Conservation (phyloP, 2,888 invertebrate species). For the Drosophila tripunctata region DNA sequence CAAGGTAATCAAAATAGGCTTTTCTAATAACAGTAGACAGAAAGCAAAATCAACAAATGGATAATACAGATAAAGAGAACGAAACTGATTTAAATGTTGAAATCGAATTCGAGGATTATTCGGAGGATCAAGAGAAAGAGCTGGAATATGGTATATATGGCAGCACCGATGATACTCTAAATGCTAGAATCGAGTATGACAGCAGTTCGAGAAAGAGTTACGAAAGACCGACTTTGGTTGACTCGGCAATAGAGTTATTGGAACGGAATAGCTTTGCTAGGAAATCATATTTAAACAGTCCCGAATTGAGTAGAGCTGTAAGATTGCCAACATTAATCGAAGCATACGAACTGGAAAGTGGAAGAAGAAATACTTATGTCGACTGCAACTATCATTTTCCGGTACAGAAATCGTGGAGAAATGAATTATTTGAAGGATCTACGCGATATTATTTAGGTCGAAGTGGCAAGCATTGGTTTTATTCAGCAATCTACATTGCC, state of each 20-base stretch:
- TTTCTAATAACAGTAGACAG: not conserved
- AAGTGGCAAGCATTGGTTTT: slow-evolving; percentile 15
- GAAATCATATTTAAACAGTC: no score
- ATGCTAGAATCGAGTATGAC: not conserved
- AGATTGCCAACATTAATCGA: not conserved
- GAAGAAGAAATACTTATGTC: slow-evolving; percentile 30
- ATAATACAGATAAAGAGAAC: not conserved
- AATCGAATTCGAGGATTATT: not conserved
- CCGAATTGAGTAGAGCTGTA: not conserved
- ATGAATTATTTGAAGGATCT: slow-evolving; percentile 6
- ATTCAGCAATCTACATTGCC: not conserved
- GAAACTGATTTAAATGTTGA: not conserved
- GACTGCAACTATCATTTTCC: slow-evolving; percentile 59
- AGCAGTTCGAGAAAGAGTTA: not conserved
- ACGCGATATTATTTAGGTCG: slow-evolving; percentile 3
- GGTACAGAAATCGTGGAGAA: not conserved
- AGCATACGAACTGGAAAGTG: slow-evolving; percentile 4
- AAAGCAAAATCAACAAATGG: not conserved
- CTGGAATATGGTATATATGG: not conserved
- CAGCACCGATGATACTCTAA: not conserved
- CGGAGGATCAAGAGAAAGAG: not conserved
- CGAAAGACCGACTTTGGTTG: not conserved
- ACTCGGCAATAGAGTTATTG: no score
- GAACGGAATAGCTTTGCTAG: no score
- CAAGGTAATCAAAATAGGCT: slow-evolving; percentile 79